Percentiles rank a stretch among this genome's conserved stretches.
Evolutionary conservation across 1,140 invertebrate genomes (phyloP).

Genomic region (Nomia melanderi): DNA sequence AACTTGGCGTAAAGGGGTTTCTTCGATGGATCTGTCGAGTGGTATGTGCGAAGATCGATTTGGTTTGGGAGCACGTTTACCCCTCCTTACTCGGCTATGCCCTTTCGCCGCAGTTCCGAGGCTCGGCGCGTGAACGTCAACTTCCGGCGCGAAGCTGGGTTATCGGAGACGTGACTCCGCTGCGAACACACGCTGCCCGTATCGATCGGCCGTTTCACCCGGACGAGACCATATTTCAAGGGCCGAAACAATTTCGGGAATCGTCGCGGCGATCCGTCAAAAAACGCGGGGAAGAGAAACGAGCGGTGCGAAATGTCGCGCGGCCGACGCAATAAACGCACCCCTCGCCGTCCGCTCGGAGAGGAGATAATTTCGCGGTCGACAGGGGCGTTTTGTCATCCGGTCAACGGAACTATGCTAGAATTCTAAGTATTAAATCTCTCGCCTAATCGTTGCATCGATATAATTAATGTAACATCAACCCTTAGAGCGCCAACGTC

Average conservation of each 20-base stretch:
- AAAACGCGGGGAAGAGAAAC: slow-evolving; percentile 53
- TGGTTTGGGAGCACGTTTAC: no score
- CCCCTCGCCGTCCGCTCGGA: neutral
- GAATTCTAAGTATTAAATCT: no score
- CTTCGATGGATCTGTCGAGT: no score
- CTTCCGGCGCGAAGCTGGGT: neutral
- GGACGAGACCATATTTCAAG: slow-evolving; percentile 33
- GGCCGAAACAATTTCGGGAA: slow-evolving; percentile 41
- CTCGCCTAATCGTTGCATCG: no score
- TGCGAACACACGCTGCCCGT: neutral
- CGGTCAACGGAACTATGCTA: neutral
- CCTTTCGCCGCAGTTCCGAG: no score
- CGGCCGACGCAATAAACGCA: slow-evolving; percentile 26
- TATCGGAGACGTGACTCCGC: slow-evolving; percentile 13
- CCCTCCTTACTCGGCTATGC: no score
- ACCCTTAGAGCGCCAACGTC: no score
- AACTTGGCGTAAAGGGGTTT: no score
- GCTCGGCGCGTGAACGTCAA: neutral
- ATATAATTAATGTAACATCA: no score
- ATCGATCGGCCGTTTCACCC: slow-evolving; percentile 18
- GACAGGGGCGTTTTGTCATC: neutral
- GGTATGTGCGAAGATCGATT: no score
- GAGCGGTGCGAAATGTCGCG: slow-evolving; percentile 10
- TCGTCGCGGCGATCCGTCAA: slow-evolving; percentile 41
- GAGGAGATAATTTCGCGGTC: neutral